Evolutionary conservation across 1,140 invertebrate genomes (phyloP), one percentile per base, ranked within the genome.

Genomic region (Drosophila miranda): DNA sequence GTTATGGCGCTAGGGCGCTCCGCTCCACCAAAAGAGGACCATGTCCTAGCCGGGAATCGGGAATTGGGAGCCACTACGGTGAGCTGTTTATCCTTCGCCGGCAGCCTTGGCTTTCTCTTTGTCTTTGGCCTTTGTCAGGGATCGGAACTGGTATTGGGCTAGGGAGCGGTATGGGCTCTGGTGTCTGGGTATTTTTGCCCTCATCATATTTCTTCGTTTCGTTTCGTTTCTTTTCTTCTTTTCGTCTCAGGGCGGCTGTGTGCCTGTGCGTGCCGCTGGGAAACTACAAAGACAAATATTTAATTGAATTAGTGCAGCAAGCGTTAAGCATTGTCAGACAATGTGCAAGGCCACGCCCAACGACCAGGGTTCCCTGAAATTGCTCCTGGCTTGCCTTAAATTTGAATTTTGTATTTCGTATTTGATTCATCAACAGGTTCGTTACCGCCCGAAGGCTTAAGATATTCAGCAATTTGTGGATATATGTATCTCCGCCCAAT

Each of bases 211-310:
- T 53, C 45, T 14, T 26, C 28, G 44, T 26, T 34, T 11, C 30
- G 30, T 38, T 38, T 44, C 16, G 44, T 42, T 45, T 23, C 34
- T 16, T 46, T 55, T 11, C 62, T 16, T 13, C 28, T 30, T 28
- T 57, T 38, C 51, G 43, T 16, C 4, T 5, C 23, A 26, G 23
- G 49, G 45, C 14, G 42, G 21, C 34, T 41, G 28, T 41, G 9
- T 51, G 42, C 26, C 2, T 58, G 48, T 66, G 28, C 59, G 46
- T 56, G 46, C 60, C 44, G 28, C 48, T 42, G 69, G 44, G 34
- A 75, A 87, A 87, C 83, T 87, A 88, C 83, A 88, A 87, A 87
- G 83, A 83, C 83, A 87, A 87, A 87, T 87, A 87, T 87, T 87
- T 87, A 87, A 87, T 87, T 87, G 83, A 87, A 87, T 87, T 87